phyloP scores from a whole-genome alignment of 2,888 invertebrate species.

The Camponotus fellah region DNA sequence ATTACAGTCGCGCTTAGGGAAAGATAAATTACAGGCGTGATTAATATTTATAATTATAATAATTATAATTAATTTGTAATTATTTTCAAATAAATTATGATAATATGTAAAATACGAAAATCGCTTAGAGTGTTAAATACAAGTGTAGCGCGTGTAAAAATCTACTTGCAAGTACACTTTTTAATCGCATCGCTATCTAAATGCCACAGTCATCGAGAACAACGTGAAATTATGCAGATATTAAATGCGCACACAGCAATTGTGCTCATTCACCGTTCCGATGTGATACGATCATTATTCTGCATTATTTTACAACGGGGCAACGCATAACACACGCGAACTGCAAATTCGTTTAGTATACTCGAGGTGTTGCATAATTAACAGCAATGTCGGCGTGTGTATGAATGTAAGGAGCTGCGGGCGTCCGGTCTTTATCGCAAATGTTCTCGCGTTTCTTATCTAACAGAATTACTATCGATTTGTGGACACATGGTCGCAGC shows the following conservation, averaged over 20 bases:
- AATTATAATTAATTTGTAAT: not conserved
- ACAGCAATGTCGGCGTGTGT: not conserved
- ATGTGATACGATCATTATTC: constrained; percentile 29
- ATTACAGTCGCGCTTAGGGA: too few species aligned
- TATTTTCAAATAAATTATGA: not conserved
- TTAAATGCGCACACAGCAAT: constrained; percentile 9
- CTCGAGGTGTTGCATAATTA: constrained; percentile 35
- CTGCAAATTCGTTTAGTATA: constrained; percentile 26
- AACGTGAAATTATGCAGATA: constrained; percentile 33
- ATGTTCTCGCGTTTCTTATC: not conserved
- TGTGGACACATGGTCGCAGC: not conserved
- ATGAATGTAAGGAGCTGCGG: not conserved
- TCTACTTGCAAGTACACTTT: not conserved
- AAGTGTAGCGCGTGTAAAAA: not conserved
- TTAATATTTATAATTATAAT: not conserved
- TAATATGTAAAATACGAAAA: not conserved
- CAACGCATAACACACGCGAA: constrained; percentile 13
- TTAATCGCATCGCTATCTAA: constrained; percentile 45
- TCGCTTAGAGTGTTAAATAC: not conserved
- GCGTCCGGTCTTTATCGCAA: not conserved
- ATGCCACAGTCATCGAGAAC: not conserved
- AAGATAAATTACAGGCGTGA: not conserved
- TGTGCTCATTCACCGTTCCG: constrained; percentile 32
- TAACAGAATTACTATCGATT: constrained; percentile 5
- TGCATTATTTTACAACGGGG: constrained; percentile 21